Base-by-base conservation (phyloP, 2,888 invertebrate species). In the Latrodectus elegans region DNA sequence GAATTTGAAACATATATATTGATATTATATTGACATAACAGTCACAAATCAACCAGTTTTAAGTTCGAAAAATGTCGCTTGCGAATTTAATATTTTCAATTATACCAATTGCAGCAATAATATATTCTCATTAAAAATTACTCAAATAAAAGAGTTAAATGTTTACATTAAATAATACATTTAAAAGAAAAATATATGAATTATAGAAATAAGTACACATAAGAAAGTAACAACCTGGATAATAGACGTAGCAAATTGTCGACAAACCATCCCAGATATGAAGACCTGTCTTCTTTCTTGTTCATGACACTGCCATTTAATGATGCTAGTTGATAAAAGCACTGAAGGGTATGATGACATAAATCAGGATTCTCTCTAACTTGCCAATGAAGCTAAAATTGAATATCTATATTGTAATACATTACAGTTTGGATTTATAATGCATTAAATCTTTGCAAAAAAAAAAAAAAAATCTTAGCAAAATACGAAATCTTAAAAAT, bases 271-370 rank as follows among this genome's bases (percentile, higher is more conserved):
- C 93, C 93, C 8, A 95, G 91, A 91, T 95, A 95, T 73, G 93
- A 93, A 8, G 93, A 90, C 88, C 93, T 92, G 1, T 93, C 92
- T 77, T 94, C 93, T 64, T 93, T 93, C 82, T 92, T 92, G 52
- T 91, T 90, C 85, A 95, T 92, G 9, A 95, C 92, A 4, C 93
- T 92, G 8, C 95, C 95, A 91, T 94, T 94, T 53, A 96, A 92
- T 17, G 95, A 95, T 0, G 95, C 95, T 85, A 97, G 92, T 92
- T 97, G 97, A 12, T 96, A 95, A 72, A 98, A 93, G 92, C 97
- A 97, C 79, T 94, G 95, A 84, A 97, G 92, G 0, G 96, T 95
- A 89, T 96, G 95, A 91, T 95, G 95, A 22, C 88, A 88, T 15
- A 89, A 67, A 67, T 89, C 88, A n/a, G 89, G 89, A 15, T 70